phyloP scores from a whole-genome alignment of 1,140 invertebrate species.

The Listronotus oregonensis region DNA sequence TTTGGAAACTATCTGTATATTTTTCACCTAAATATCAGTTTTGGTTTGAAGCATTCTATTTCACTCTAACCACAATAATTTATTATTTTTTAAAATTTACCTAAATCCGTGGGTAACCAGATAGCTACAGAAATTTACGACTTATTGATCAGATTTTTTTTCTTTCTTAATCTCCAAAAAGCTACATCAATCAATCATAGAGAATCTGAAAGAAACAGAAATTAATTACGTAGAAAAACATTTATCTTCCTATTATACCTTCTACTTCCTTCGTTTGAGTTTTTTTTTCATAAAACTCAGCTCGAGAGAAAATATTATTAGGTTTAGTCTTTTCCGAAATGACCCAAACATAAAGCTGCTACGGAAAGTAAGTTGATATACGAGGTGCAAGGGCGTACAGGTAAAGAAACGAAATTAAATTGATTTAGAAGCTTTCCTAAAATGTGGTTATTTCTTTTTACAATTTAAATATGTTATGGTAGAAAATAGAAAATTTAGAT shows the following conservation, averaged over 20 bases:
- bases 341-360: constrained; percentile 10
- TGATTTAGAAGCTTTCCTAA: neutral
- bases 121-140: constrained; percentile 6
- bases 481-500: too few species aligned
- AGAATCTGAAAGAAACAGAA: constrained; percentile 29
- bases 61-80: neutral
- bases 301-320: constrained; percentile 11
- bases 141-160: constrained; percentile 29
- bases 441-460: too few species aligned
- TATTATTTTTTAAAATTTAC: constrained; percentile 15
- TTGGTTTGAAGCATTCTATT: too few species aligned
- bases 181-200: constrained; percentile 31
- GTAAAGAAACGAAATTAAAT: neutral
- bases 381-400: neutral
- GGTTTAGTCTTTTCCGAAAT: constrained; percentile 5
- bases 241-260: constrained; percentile 33
- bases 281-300: constrained; percentile 1
- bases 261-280: constrained; percentile 19
- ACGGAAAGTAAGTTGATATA: constrained; percentile 4
- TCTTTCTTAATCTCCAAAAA: constrained; percentile 23
- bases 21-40: too few species aligned
- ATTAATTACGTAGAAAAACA: constrained; percentile 39
- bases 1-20: too few species aligned
- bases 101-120: constrained; percentile 4
- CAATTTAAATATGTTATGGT: too few species aligned